Evolutionary conservation across 2,113 vertebrate species (phyloP), one percentile per base, ranked within the genome.

Genomic region (Triplophysa dalaica): DNA sequence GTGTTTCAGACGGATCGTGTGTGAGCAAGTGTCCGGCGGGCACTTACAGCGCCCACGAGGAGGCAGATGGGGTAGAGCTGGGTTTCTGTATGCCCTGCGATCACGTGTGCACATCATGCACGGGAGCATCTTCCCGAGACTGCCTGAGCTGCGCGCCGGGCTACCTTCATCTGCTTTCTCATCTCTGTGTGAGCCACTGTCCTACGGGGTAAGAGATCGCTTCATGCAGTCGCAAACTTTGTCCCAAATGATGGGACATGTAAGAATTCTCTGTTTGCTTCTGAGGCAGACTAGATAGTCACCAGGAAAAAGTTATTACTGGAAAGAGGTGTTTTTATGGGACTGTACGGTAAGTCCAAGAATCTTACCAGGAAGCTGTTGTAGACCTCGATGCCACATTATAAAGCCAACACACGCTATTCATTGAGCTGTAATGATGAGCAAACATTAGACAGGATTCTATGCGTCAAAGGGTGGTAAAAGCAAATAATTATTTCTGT

Each of bases 111-210:
- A 76, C 89, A 70, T 87, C 89, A 58, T 94, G 93, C 74, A 82
- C 75, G 0, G 91, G 91, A 2, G 84, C 87, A 1, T 94, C 91
- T 1, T 78, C 89, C 1, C 90, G 88, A 85, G 92, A 94, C 74
- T 94, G 93, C 48, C 81, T 90, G 58, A 83, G 89, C 1, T 94
- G 93, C 81, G 87, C 91, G 62, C 21, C 84, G 2, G 90, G 89
- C 70, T 88, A 90, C 78, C 86, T 93, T 60, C 89, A 68, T 45
- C 85, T 94, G 29, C 87, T 91, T 5, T 79, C 83, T 69, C 86
- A 92, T 22, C 90, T 93, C 48, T 93, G 92, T 16, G 85, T 94
- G 61, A 84, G 81, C 22, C 91, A 92, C 56, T 94, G 93, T 83
- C 92, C 93, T 7, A 88, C 89, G 1, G 91, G 91, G 94, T 94